These are phyloP conservation scores for Crematogaster levior DNA, from an alignment of 2,888 invertebrate species.

Conservation along the genomic window DNA sequence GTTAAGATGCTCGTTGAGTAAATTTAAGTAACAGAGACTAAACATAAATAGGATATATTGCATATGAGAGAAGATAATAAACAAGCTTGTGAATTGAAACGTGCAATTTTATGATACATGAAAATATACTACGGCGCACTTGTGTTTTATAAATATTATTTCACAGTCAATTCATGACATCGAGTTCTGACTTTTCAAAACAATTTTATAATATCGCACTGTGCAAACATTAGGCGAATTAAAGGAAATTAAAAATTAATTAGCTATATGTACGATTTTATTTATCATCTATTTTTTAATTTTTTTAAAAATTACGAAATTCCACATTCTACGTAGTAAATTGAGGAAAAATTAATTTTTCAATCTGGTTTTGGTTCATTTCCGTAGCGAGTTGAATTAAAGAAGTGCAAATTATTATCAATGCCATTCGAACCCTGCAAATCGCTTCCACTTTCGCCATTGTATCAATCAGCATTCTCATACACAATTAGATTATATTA, in stretches of 20 bases:
- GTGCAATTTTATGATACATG: background rate
- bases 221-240: background rate
- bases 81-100: slow-evolving; percentile 5
- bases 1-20: background rate
- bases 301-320: background rate
- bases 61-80: slow-evolving; percentile 9
- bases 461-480: background rate
- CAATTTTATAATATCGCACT: background rate
- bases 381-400: slow-evolving; percentile 30
- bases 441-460: background rate
- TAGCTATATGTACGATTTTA: background rate
- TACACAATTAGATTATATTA: background rate
- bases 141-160: slow-evolving; percentile 19
- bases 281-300: background rate
- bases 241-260: slow-evolving; percentile 28
- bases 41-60: background rate
- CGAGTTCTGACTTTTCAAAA: background rate
- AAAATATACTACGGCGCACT: slow-evolving; percentile 3
- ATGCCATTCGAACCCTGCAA: background rate
- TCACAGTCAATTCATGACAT: background rate
- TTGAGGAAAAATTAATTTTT: background rate
- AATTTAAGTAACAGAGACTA: background rate
- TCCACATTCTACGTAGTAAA: background rate
- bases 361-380: slow-evolving; percentile 51
- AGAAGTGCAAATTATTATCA: slow-evolving; percentile 62